phyloP scores from a whole-genome alignment of 35 echinoderm and acorn worm species.

The Antedon bifida region DNA sequence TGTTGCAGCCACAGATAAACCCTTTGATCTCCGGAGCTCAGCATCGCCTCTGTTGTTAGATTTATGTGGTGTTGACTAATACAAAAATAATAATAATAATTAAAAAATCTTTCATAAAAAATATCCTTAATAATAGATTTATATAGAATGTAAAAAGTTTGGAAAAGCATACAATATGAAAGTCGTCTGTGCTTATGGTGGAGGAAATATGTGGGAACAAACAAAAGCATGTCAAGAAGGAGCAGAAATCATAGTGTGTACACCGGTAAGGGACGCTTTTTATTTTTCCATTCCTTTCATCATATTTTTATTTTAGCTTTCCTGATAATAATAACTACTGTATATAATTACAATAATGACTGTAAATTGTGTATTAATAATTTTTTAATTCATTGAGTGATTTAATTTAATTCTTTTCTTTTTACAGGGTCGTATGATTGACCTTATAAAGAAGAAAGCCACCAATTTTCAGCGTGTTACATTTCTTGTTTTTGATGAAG shows the following conservation, averaged over 20 bases:
- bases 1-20: no score
- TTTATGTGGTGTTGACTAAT: no score
- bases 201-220: slow-evolving; percentile 97
- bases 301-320: no score
- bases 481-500: slow-evolving; percentile 86
- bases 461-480: slow-evolving; percentile 76
- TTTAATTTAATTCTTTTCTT: background rate
- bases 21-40: no score
- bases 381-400: no score
- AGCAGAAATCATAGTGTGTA: slow-evolving; percentile 78
- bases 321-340: no score
- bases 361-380: no score
- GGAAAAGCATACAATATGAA: slow-evolving; percentile 98
- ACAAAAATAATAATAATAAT: no score
- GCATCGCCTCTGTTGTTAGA: no score
- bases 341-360: no score
- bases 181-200: slow-evolving; percentile 77
- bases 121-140: slow-evolving; percentile 29
- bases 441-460: slow-evolving; percentile 92
- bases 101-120: no score
- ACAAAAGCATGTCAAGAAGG: slow-evolving; percentile 89
- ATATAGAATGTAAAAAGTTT: slow-evolving; percentile 87
- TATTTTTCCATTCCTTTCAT: no score
- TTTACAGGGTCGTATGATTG: slow-evolving; percentile 87
- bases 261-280: slow-evolving; percentile 87